Evolutionary conservation across 2,797 vertebrate species (phyloP).

Genomic region (Myotis myotis): DNA sequence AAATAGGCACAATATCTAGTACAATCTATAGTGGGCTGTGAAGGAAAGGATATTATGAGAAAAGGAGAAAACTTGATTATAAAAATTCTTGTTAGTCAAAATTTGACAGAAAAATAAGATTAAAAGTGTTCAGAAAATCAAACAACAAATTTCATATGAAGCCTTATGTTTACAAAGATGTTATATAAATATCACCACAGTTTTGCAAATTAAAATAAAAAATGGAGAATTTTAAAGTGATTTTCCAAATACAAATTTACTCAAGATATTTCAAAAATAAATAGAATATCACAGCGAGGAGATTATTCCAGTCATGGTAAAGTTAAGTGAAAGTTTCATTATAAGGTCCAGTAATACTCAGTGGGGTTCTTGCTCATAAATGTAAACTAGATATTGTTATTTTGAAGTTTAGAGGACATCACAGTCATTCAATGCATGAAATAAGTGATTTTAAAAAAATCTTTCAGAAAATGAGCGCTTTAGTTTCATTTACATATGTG

Average conservation of each 20-base stretch:
- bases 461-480: background rate
- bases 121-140: constrained; percentile 19
- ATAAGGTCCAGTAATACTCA: background rate
- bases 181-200: background rate
- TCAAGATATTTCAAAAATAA: constrained; percentile 50
- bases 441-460: background rate
- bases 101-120: background rate
- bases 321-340: constrained; percentile 34
- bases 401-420: constrained; percentile 21
- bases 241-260: constrained; percentile 17
- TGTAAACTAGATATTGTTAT: constrained; percentile 25
- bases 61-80: background rate
- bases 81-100: constrained; percentile 32
- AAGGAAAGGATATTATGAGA: background rate
- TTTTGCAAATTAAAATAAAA: constrained; percentile 55
- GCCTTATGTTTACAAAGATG: background rate
- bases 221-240: constrained; percentile 30
- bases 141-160: background rate
- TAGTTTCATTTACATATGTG: background rate
- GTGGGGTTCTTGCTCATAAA: constrained; percentile 37
- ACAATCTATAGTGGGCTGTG: background rate
- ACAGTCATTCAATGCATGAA: background rate
- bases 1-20: background rate
- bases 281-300: constrained; percentile 27
- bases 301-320: constrained; percentile 27